Evolutionary conservation across 2,888 invertebrate genomes (phyloP), one percentile per base, ranked within the genome.

Genomic region (Drosophila rubida): DNA sequence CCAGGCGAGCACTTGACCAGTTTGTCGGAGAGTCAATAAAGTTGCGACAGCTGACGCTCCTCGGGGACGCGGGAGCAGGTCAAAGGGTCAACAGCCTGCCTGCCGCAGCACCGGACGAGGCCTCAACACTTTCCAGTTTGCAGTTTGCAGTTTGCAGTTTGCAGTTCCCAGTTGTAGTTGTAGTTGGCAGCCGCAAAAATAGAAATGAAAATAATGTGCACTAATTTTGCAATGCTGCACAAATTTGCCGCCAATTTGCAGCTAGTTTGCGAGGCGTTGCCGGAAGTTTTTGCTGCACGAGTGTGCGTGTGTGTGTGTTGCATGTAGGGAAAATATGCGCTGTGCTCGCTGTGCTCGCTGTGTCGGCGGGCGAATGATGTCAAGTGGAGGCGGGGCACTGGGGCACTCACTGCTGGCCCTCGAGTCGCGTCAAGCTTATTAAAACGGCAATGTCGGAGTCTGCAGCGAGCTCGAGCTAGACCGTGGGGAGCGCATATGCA

Each of bases 401-500:
- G 19, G 61, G 61, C 51, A 62, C 64, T 70, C 45, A 35, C 42
- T 42, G 35, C 46, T 22, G 55, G 53, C 57, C 41, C 62, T 61
- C 49, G 60, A 71, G 63, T 59, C 45, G 71, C 77, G 67, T 66
- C 68, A 58, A 77, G 79, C 72, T 78, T 80, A 75, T 80, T 77
- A 83, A 82, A 82, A 76, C 35, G 11, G 35, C 35, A 54, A 41
- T 42, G 49, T 9, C 11, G 13, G 11, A 25, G 16, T 25, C 14
- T 14, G 25, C 23, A 25, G 25, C 19, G n/a, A 19, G 37, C 22
- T n/a, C 16, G 65, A 51, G 42, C 23, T 19, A 27, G 46, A 41
- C 48, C 62, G 42, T 62, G 50, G 50, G 11, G 35, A 49, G 42
- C n/a, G 19, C 19, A n/a, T n/a, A 32, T 32, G 32, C 19, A 53